A percentile compares a stretch with the other conserved stretches of the same genome.
phyloP scores from a whole-genome alignment of 2,797 vertebrate genomes.

The Spatula clypeata region DNA sequence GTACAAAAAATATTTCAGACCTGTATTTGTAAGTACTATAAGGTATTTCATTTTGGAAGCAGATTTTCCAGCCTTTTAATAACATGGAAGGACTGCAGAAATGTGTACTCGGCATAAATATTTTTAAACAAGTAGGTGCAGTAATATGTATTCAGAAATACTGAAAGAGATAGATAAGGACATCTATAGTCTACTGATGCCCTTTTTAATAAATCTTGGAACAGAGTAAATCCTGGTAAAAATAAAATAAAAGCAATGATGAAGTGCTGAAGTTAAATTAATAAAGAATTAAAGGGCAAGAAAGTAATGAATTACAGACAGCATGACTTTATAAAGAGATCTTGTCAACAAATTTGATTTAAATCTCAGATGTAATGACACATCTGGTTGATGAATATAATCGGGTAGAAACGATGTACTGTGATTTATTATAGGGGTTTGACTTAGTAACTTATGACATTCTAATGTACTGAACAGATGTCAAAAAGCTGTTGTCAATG shows the following conservation, averaged over 20 bases:
- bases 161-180: not conserved
- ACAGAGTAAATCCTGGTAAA: not conserved
- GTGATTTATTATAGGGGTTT: slow-evolving; percentile 58
- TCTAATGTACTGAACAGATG: slow-evolving; percentile 43
- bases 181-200: not conserved
- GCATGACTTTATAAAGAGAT: slow-evolving; percentile 38
- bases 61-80: not conserved
- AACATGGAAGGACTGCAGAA: not conserved
- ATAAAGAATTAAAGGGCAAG: slow-evolving; percentile 60
- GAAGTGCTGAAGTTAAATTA: slow-evolving; percentile 37
- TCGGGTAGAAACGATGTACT: not conserved
- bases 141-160: not conserved
- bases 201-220: slow-evolving; percentile 13
- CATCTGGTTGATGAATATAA: slow-evolving; percentile 58
- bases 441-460: slow-evolving; percentile 50
- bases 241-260: not conserved
- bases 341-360: slow-evolving; percentile 62
- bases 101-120: not conserved
- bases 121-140: not conserved
- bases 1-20: not conserved
- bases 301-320: slow-evolving; percentile 50
- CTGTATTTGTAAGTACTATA: not conserved
- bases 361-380: slow-evolving; percentile 50
- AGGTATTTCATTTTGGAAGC: not conserved
- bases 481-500: slow-evolving; percentile 59